Evolutionary conservation across 2,888 invertebrate genomes (phyloP).

Genomic region (Arrhopalites spinosus): DNA sequence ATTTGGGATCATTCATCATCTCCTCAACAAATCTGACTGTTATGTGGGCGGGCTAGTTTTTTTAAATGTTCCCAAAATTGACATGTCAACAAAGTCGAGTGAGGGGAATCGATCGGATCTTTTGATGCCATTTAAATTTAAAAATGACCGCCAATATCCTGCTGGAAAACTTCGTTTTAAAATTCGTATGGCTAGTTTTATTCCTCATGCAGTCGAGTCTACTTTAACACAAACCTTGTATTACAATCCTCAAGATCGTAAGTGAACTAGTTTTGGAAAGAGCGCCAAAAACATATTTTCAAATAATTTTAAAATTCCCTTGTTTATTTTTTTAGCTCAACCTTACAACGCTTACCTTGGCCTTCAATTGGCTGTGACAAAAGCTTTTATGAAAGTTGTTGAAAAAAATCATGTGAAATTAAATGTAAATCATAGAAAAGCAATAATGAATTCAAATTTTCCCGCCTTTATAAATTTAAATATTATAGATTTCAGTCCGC

Average conservation of each 20-base stretch:
- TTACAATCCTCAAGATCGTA: conserved; percentile 11
- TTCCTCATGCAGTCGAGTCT: not conserved
- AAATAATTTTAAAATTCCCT: no score
- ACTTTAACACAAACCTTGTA: conserved; percentile 2
- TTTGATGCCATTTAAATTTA: not conserved
- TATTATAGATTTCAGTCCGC: not conserved
- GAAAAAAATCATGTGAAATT: not conserved
- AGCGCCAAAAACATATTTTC: no score
- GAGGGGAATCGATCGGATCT: not conserved
- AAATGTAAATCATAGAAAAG: not conserved
- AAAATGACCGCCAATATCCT: no score
- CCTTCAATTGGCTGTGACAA: conserved; percentile 7
- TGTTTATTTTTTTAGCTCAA: not conserved
- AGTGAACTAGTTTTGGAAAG: not conserved
- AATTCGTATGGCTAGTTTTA: conserved; percentile 23
- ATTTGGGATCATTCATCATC: conserved; percentile 16
- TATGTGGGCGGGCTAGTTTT: conserved; percentile 28
- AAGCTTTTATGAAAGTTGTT: not conserved
- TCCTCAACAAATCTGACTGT: not conserved
- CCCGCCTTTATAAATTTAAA: not conserved
- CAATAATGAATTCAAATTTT: no score
- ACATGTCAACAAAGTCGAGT: not conserved
- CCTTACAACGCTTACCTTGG: conserved; percentile 5
- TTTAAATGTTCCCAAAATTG: not conserved
- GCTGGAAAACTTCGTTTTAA: not conserved